phyloP scores from a whole-genome alignment of 2,888 invertebrate genomes.

The Lamellibrachia columna region DNA sequence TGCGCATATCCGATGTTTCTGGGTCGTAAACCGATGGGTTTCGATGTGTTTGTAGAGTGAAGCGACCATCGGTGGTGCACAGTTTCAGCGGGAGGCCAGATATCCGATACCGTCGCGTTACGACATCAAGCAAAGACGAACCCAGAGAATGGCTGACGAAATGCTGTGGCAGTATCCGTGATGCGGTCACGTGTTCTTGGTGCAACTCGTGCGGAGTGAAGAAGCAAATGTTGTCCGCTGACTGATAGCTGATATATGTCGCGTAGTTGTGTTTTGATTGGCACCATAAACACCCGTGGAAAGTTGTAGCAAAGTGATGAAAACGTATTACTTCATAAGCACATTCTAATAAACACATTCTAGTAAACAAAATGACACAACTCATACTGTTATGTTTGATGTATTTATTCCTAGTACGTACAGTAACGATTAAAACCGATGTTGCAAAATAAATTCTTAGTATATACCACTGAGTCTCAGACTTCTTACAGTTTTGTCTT shows the following conservation, averaged over 20 bases:
- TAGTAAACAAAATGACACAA: neutral
- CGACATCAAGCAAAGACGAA: neutral
- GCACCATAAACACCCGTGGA: neutral
- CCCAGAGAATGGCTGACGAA: neutral
- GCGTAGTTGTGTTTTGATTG: neutral
- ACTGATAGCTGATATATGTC: neutral
- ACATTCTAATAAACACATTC: neutral
- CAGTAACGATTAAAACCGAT: neutral
- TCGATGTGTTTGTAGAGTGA: neutral
- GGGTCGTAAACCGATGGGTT: neutral
- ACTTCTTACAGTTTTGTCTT: neutral
- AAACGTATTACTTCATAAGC: neutral
- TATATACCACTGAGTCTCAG: neutral
- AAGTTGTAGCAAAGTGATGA: neutral
- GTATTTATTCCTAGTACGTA: neutral
- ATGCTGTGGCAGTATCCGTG: slow-evolving; percentile 3
- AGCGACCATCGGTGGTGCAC: neutral
- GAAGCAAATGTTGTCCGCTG: neutral
- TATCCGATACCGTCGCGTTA: neutral
- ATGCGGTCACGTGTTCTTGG: neutral
- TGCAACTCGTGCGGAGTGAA: neutral
- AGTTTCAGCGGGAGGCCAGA: neutral
- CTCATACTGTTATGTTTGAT: neutral
- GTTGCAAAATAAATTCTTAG: neutral
- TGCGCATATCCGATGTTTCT: neutral